These are phyloP conservation scores for Megaceryle maxima DNA, from an alignment of 2,113 vertebrate genomes.

Conservation along the genomic window DNA sequence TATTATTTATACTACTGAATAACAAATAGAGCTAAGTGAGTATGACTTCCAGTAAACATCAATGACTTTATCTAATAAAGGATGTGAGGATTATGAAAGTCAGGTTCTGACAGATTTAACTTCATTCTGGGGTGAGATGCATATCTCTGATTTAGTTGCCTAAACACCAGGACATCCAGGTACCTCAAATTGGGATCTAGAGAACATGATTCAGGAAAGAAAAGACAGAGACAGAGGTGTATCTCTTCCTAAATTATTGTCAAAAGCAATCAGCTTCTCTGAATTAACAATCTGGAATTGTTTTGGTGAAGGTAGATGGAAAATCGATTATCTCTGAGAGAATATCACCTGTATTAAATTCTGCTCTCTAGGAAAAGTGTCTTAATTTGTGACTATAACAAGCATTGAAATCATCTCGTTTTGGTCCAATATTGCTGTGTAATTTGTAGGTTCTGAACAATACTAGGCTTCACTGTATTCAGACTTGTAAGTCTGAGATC, in stretches of 20 bases:
- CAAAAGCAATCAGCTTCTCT: neutral
- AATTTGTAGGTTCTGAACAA: neutral
- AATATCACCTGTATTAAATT: neutral
- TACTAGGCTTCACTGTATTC: neutral
- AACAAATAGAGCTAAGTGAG: slow-evolving; percentile 31
- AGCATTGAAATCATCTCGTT: neutral
- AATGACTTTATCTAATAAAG: neutral
- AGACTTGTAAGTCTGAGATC: neutral
- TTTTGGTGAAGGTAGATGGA: neutral
- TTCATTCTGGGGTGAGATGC: neutral
- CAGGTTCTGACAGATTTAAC: neutral
- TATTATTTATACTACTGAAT: slow-evolving; percentile 34
- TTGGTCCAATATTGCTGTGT: neutral
- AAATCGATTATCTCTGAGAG: neutral
- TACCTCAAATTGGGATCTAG: neutral
- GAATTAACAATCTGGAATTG: neutral
- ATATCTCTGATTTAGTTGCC: neutral
- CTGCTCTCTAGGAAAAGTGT: neutral
- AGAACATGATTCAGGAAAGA: neutral
- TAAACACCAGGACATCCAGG: neutral
- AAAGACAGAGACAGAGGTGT: neutral
- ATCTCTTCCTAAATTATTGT: neutral
- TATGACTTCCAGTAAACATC: neutral
- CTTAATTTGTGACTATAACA: neutral
- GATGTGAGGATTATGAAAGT: neutral